Percentiles rank a stretch among this genome's conserved stretches.
These are phyloP conservation scores for Geopemphigus sp. DNA, from an alignment of 1,140 invertebrate species.

Conservation along the genomic window DNA sequence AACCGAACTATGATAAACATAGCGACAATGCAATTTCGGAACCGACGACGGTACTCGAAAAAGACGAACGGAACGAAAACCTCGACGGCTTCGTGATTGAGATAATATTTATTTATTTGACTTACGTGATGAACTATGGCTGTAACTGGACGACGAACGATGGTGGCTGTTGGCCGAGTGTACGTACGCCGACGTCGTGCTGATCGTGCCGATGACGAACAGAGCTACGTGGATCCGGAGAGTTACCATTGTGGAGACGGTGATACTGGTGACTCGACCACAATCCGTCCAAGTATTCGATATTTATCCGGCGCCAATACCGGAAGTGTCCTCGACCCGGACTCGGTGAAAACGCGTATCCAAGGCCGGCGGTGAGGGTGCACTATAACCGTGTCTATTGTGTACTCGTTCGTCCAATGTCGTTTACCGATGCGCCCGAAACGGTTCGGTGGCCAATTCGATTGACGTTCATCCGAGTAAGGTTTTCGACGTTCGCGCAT, in stretches of 20 bases:
- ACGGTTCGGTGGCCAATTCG: constrained; percentile 40
- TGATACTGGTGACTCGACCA: background rate
- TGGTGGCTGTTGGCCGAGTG: background rate
- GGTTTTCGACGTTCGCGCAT: background rate
- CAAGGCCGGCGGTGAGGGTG: background rate
- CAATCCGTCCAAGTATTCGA: background rate
- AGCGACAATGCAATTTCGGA: no score
- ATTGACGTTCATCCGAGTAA: constrained; percentile 39
- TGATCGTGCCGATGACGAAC: background rate
- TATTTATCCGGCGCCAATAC: background rate
- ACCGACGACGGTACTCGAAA: no score
- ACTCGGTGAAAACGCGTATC: constrained; percentile 28
- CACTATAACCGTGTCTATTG: background rate
- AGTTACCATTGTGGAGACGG: background rate
- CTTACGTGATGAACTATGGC: constrained; percentile 27
- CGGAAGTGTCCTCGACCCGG: constrained; percentile 24
- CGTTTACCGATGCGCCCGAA: constrained; percentile 32
- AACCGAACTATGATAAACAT: background rate
- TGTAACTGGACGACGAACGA: constrained; percentile 9
- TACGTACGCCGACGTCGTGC: background rate
- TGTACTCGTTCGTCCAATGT: constrained; percentile 18
- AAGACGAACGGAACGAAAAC: no score
- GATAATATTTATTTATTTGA: no score
- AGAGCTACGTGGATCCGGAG: background rate
- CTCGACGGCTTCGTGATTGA: background rate